Evolutionary conservation across 2,113 vertebrate genomes (phyloP).

Genomic region (Elaphurus davidianus): DNA sequence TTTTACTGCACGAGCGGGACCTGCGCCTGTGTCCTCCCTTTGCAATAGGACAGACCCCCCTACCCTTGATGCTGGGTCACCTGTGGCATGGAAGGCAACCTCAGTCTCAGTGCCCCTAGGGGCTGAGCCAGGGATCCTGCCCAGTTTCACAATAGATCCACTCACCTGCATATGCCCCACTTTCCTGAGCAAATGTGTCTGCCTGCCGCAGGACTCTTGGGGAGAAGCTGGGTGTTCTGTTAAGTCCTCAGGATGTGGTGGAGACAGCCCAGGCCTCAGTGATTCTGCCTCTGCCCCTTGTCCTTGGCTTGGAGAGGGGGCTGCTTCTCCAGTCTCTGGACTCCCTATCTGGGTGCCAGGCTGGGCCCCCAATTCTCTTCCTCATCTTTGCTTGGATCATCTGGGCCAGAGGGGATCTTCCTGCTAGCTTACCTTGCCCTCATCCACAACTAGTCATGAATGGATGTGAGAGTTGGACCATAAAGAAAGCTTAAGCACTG

Average conservation of each 20-base stretch:
- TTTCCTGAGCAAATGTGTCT: not conserved
- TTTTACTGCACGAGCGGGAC: accelerated
- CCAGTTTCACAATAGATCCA: accelerated
- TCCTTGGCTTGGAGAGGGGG: accelerated
- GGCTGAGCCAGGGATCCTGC: not conserved
- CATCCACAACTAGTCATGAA: not conserved
- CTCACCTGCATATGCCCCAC: not conserved
- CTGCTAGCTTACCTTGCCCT: accelerated
- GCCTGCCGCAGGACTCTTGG: accelerated
- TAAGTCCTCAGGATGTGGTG: accelerated
- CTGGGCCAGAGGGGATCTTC: not conserved
- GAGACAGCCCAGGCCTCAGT: too few relatives aligned
- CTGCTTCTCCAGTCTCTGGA: too few relatives aligned
- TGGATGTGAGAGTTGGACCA: not conserved
- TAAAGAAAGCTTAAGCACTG: not conserved
- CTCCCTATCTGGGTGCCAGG: not conserved
- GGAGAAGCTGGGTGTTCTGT: accelerated
- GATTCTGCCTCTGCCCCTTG: not conserved
- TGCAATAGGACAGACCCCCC: not conserved
- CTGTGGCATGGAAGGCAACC: not conserved
- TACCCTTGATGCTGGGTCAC: not conserved
- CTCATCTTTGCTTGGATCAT: not conserved
- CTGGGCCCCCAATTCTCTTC: not conserved
- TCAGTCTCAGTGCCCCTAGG: not conserved
- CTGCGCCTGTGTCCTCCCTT: not conserved